These are phyloP conservation scores for Chanos chanos DNA, from an alignment of 2,797 vertebrate species.

Conservation along the genomic window DNA sequence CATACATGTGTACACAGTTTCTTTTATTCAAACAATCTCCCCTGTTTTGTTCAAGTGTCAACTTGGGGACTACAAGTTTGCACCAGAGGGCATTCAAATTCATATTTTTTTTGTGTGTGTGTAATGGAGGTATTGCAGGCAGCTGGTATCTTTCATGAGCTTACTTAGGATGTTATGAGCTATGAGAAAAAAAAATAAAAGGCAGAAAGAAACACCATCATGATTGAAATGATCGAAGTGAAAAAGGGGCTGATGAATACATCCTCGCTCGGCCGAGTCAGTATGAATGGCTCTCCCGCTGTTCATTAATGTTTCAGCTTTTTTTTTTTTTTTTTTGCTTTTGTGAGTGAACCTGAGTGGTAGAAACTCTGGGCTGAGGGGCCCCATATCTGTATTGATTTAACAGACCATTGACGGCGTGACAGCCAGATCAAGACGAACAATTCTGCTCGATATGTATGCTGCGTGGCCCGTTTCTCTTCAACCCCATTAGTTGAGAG, in stretches of 20 bases:
- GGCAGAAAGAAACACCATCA: slow-evolving; percentile 23
- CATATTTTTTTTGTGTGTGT: too few species aligned
- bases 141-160: too few species aligned
- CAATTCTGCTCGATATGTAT: slow-evolving; percentile 48
- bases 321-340: slow-evolving; percentile 50
- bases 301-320: slow-evolving; percentile 51
- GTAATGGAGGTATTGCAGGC: too few species aligned
- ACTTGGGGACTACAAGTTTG: too few species aligned
- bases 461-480: slow-evolving; percentile 47
- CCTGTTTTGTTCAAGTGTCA: too few species aligned
- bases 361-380: slow-evolving; percentile 55
- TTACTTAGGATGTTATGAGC: too few species aligned
- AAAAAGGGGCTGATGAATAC: slow-evolving; percentile 29
- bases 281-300: slow-evolving; percentile 37
- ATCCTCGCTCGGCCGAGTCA: slow-evolving; percentile 32
- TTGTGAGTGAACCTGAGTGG: slow-evolving; percentile 55
- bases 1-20: too few species aligned
- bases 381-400: slow-evolving; percentile 70
- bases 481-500: slow-evolving; percentile 56
- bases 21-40: too few species aligned
- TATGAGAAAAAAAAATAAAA: too few species aligned
- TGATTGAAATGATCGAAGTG: slow-evolving; percentile 31
- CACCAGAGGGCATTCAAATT: too few species aligned
- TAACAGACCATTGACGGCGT: slow-evolving; percentile 68
- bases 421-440: slow-evolving; percentile 73